These are phyloP conservation scores for Cheilinus undulatus DNA, from an alignment of 2,113 vertebrate species.

Conservation along the genomic window DNA sequence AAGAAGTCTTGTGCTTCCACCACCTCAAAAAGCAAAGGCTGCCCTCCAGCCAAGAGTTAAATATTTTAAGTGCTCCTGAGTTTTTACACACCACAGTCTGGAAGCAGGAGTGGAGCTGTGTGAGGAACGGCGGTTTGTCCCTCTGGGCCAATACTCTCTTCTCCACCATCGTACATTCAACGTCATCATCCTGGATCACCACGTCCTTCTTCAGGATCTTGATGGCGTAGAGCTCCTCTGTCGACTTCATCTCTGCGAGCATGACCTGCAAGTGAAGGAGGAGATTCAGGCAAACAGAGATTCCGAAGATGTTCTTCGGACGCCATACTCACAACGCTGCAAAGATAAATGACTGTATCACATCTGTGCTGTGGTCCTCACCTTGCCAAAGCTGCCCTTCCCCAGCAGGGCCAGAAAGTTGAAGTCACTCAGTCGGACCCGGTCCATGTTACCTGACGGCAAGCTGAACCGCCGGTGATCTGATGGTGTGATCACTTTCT, in stretches of 20 bases:
- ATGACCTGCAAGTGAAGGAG: constrained; percentile 86
- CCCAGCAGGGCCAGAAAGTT: constrained; percentile 97
- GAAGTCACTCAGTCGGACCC: constrained; percentile 93
- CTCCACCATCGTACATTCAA: constrained; percentile 98
- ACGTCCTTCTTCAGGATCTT: constrained; percentile 99
- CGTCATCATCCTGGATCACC: constrained; percentile 98
- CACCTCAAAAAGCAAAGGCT: no score
- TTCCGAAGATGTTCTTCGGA: neutral
- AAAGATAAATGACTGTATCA: no score
- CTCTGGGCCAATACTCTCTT: constrained; percentile 94
- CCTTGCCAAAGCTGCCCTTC: constrained; percentile 98
- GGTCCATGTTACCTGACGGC: constrained; percentile 92
- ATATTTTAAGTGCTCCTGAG: neutral
- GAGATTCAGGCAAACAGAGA: neutral
- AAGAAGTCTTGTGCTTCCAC: no score
- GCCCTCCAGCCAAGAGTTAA: no score
- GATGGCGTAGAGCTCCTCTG: constrained; percentile 94
- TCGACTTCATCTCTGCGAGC: constrained; percentile 95
- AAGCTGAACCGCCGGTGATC: constrained; percentile 89
- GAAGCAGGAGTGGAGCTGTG: constrained; percentile 97
- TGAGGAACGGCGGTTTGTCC: constrained; percentile 95
- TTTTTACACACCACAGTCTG: constrained; percentile 91
- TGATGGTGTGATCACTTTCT: constrained; percentile 92
- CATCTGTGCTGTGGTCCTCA: constrained; percentile 57
- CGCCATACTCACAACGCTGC: no score